Base-by-base conservation (phyloP, 2,113 vertebrate genomes). In the Centropristis striata region DNA sequence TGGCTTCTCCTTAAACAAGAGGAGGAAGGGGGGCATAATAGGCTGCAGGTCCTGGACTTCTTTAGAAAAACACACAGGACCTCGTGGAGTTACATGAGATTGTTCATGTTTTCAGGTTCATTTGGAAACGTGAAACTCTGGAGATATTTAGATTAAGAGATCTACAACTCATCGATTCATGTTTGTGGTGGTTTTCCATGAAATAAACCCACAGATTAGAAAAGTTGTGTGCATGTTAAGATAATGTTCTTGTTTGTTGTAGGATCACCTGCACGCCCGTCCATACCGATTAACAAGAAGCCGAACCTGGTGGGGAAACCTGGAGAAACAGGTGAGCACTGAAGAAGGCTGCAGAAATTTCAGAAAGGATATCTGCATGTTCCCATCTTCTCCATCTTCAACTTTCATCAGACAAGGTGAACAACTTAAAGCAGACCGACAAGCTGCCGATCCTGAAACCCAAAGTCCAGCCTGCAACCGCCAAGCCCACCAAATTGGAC, bases 401-500 rank as follows among this genome's bases (percentile, higher is more conserved):
- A 65, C 37, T 67, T 65, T 0, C 47, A 39, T 9, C 55, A 92
- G 94, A 93, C 28, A 93, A 93, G 49, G 18, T 78, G 16, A 88
- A 79, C 49, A 78, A 76, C 71, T 21, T 86, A 0, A 89, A 91
- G 47, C 84, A 73, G 67, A 75, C 51, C 21, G 92, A 92, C 70
- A 92, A 91, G 41, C 4, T 81, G 12, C 66, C 75, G 0, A 53
- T 93, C 13, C 76, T 91, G 12, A 92, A 87, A 58, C 71, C 57
- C n/a, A 93, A 92, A 54, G 51, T 83, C 1, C 75, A 63, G 0
- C 28, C 78, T 1, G 83, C 71, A 4, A 91, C 93, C 1, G 16
- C 70, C 55, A 96, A 94, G 42, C 93, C 93, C 0, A 83, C 83
- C 72, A 94, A 93, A 76, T 87, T 73, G 42, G 90, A 92, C 8